Conservation (phyloP, 2,797 vertebrate genomes). For the Mycteria americana region DNA sequence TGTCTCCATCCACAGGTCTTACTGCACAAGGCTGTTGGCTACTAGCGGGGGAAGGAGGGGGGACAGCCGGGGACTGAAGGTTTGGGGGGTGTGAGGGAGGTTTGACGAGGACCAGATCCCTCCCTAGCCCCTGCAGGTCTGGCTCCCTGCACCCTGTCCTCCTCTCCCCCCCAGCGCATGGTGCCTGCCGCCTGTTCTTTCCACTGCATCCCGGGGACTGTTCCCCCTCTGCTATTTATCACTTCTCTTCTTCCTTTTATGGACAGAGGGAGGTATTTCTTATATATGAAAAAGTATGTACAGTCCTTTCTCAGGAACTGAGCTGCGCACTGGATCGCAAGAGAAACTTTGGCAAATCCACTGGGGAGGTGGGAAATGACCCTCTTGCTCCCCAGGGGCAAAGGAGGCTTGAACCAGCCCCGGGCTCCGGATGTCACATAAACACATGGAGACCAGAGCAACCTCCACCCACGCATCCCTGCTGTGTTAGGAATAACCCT, state of each 20-base stretch:
- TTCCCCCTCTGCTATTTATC: neutral
- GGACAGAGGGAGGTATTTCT: constrained; percentile 31
- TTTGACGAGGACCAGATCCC: constrained; percentile 75
- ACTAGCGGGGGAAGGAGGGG: constrained; percentile 1
- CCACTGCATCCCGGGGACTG: neutral
- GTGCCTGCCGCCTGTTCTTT: neutral
- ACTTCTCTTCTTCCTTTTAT: constrained; percentile 65
- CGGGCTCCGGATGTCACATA: neutral
- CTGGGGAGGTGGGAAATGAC: neutral
- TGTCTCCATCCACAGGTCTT: constrained; percentile 71
- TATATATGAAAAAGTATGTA: neutral
- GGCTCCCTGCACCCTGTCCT: neutral
- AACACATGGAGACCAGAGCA: neutral
- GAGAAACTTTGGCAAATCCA: neutral
- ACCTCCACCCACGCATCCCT: neutral
- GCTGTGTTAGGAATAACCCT: neutral
- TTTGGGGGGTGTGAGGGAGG: neutral
- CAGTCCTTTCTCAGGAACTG: neutral
- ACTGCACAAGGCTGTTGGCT: constrained; percentile 49
- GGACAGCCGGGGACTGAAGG: neutral
- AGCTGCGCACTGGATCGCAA: neutral
- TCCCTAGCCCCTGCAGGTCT: neutral
- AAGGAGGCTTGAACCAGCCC: neutral
- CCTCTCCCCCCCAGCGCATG: neutral
- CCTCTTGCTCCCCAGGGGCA: neutral